These are phyloP conservation scores for Peromyscus maniculatus DNA, from an alignment of 2,113 vertebrate species.

Conservation along the genomic window DNA sequence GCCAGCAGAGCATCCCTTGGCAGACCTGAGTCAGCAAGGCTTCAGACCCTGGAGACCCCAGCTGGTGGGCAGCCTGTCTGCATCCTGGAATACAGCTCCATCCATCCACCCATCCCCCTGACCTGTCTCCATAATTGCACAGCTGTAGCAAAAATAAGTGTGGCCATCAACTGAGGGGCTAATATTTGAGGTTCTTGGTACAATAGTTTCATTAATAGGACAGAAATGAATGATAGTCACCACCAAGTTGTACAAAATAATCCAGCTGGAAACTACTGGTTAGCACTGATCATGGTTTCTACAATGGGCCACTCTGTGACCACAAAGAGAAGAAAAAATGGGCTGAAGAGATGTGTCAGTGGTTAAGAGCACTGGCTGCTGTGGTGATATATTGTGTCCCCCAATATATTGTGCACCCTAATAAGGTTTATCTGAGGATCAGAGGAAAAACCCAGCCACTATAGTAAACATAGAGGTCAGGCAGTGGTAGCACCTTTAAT, in stretches of 20 bases:
- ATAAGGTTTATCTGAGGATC: no score
- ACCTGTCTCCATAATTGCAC: background rate
- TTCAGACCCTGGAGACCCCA: rapidly evolving
- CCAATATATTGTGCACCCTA: no score
- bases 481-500: no score
- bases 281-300: background rate
- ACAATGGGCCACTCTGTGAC: background rate
- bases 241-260: background rate
- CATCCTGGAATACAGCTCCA: background rate
- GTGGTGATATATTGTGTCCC: no score
- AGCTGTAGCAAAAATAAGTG: background rate
- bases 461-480: no score
- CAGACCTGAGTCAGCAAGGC: background rate
- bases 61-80: rapidly evolving
- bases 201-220: background rate
- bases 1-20: background rate
- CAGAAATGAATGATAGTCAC: background rate
- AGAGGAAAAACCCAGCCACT: no score
- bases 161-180: background rate
- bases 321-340: background rate
- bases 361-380: background rate
- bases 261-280: no score
- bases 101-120: rapidly evolving
- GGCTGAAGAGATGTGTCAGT: background rate
- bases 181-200: background rate